Evolutionary conservation across 2,113 vertebrate species (phyloP), one percentile per base, ranked within the genome.

Genomic region (Eurypyga helias): DNA sequence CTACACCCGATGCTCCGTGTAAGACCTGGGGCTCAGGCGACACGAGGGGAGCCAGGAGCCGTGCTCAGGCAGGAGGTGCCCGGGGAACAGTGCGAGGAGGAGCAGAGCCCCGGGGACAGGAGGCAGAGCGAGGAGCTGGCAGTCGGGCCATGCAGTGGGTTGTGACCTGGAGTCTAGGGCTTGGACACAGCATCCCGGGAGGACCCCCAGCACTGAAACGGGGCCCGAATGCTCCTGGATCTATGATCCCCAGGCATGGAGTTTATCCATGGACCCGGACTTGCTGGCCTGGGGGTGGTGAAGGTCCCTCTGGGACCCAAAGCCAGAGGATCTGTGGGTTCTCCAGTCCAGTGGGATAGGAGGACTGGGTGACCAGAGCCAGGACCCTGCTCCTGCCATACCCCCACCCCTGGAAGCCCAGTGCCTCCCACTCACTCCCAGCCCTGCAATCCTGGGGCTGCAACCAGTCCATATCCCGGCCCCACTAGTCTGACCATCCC

Each of bases 311-410:
- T 51, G 54, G n/a, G 78, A 79, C 11, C 17, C 26, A 11, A 38
- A 16, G 6, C 25, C 36, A 38, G 45, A 57, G 36, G 23, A 48
- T n/a, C 62, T n/a, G 46, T 8, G 55, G 34, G 29, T 70, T 29
- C 36, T 41, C 19, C 54, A n/a, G 46, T 18, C 41, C 57, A 45
- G 51, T 1, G 1, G 46, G n/a, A 55, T 4, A 97, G 95, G 95
- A 98, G 95, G 70, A 98, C 98, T 97, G 97, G 98, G 98, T 98
- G 96, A 98, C 97, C 1, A 0, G 28, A 77, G 20, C 16, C 28
- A 17, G 36, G 46, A 78, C 12, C 23, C 11, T 0, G 0, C n/a
- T 83, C 25, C 76, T 76, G 51, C 23, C 7, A 11, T 23, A 9
- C 31, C 13, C 12, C 7, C 3, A 2, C 6, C 23, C 1, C 0